Conservation (phyloP, 2,888 invertebrate species). For the Trichogramma dendrolimi region DNA sequence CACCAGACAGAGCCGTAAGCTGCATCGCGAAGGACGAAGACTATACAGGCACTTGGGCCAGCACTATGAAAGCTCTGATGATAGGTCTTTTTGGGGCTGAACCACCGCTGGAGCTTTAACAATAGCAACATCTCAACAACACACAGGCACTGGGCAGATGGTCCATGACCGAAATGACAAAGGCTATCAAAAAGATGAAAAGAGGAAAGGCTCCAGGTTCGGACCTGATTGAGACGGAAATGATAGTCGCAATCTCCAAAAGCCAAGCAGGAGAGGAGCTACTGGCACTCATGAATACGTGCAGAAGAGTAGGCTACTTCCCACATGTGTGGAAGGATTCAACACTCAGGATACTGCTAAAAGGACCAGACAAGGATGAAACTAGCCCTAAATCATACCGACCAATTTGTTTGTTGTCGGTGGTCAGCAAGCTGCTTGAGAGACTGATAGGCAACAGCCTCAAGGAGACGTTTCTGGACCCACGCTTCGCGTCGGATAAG, state of each 20-base stretch:
- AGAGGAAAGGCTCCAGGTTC: background rate
- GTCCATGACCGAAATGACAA: background rate
- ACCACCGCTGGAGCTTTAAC: too few relatives aligned
- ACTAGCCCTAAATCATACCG: background rate
- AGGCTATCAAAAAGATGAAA: background rate
- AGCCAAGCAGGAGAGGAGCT: too few relatives aligned
- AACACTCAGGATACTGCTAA: background rate
- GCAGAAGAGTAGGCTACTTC: too few relatives aligned
- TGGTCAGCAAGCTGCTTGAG: slow-evolving; percentile 23
- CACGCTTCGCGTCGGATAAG: background rate
- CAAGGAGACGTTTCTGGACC: background rate
- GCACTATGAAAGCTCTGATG: too few relatives aligned
- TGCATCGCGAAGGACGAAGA: too few relatives aligned
- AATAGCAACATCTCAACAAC: too few relatives aligned
- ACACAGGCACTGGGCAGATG: too few relatives aligned
- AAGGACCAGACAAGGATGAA: background rate
- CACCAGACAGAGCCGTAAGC: too few relatives aligned
- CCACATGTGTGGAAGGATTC: too few relatives aligned
- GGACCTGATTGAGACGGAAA: background rate
- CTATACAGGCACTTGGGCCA: too few relatives aligned
- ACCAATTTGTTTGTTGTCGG: background rate
- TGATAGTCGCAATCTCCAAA: background rate
- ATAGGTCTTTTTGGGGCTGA: too few relatives aligned
- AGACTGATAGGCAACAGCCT: slow-evolving; percentile 17
- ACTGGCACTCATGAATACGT: too few relatives aligned